Evolutionary conservation across 2,888 invertebrate genomes (phyloP), one percentile per base, ranked within the genome.

Genomic region (Drosophila buzzatii): DNA sequence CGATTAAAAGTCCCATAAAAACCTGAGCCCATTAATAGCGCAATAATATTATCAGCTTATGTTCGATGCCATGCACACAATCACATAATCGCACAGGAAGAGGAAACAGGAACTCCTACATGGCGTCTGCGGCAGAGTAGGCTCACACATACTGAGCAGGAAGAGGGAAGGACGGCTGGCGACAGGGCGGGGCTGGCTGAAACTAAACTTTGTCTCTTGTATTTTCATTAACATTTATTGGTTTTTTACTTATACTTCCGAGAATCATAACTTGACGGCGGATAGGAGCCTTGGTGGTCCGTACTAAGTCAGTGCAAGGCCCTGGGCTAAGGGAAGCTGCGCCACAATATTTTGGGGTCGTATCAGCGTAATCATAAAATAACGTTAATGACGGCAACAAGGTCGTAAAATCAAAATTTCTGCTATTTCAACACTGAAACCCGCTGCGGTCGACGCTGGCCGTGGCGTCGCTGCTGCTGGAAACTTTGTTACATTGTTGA

Each of bases 191-290:
- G 4, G n/a, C 20, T 52, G 20, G 18, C 41, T 49, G 53, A 58
- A 84, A 82, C 81, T 78, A 85, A 86, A 86, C 89, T 88, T 86
- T 88, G 89, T 90, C 86, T 88, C 68, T 88, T 90, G 81, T 81
- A 89, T 90, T 90, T 90, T 90, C 90, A 89, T 91, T 90, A 91
- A 87, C 87, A 90, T 90, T 91, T 90, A 90, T 90, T 87, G 91
- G 82, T 79, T 85, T 85, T 90, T 80, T 83, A 86, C 90, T 88
- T 82, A 85, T 79, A 82, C 74, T 66, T 67, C 75, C 70, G 81
- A 73, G 70, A 69, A 81, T 83, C 84, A 84, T 86, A 89, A 84
- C 71, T 71, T 76, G 64, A 12, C 31, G 35, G 37, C 2, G 39
- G 35, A 7, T 3, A 9, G 27, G 31, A 9, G 0, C 33, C 12